phyloP scores from a whole-genome alignment of 2,888 invertebrate species.

The Hetaerina titia region DNA sequence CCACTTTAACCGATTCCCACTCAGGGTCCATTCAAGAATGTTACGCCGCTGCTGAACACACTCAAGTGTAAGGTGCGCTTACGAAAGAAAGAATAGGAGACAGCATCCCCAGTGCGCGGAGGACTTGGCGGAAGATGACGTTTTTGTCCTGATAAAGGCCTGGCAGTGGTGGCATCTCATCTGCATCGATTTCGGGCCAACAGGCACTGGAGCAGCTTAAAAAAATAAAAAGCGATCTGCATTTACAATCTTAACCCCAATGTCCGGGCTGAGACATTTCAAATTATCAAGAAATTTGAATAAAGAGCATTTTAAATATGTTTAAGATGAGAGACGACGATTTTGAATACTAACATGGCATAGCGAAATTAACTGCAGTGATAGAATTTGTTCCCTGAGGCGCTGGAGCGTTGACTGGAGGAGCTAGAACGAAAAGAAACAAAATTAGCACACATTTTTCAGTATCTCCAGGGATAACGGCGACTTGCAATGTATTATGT shows the following conservation, averaged over 20 bases:
- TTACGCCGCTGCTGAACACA: background rate
- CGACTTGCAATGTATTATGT: too few species aligned
- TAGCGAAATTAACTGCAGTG: background rate
- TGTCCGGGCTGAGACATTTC: background rate
- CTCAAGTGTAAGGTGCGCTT: background rate
- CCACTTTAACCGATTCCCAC: background rate
- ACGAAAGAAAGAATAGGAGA: background rate
- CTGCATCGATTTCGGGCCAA: background rate
- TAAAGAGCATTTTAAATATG: background rate
- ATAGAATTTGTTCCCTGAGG: background rate
- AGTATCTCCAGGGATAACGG: too few species aligned
- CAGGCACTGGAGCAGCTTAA: background rate
- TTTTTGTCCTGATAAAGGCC: constrained; percentile 1
- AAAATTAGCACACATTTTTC: background rate
- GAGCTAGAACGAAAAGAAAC: background rate
- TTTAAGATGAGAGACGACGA: background rate
- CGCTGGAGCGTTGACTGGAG: background rate
- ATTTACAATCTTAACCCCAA: background rate
- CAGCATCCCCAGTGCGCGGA: constrained; percentile 8
- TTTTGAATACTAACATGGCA: background rate
- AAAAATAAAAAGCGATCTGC: background rate
- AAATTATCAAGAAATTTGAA: background rate
- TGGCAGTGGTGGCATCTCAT: constrained; percentile 39
- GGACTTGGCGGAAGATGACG: background rate
- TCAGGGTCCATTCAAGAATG: background rate